Percentiles rank a stretch among this genome's conserved stretches.
These are phyloP conservation scores for Portunus trituberculatus DNA, from an alignment of 1,140 invertebrate genomes.

Conservation along the genomic window DNA sequence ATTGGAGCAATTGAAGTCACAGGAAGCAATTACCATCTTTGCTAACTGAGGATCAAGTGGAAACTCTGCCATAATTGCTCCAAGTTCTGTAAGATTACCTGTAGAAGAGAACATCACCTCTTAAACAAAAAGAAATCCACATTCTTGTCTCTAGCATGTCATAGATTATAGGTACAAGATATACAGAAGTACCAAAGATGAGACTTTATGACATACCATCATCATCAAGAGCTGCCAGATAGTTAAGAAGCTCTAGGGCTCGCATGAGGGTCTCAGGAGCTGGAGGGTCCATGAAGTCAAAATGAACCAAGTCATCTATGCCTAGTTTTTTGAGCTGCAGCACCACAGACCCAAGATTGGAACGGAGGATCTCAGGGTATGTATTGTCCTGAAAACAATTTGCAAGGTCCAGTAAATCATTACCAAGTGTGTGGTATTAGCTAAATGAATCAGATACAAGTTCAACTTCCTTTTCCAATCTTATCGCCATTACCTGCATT, in stretches of 20 bases:
- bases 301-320: slow-evolving; percentile 99
- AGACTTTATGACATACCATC: slow-evolving; percentile 83
- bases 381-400: slow-evolving; percentile 89
- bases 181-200: not conserved
- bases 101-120: not conserved
- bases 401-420: not conserved
- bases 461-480: too few species aligned
- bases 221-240: slow-evolving; percentile 97
- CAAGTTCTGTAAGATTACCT: slow-evolving; percentile 95
- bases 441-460: too few species aligned
- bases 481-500: slow-evolving; percentile 88
- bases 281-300: slow-evolving; percentile 99
- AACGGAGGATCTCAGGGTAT: slow-evolving; percentile 98
- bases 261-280: slow-evolving; percentile 99
- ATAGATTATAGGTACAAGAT: not conserved
- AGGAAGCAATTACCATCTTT: slow-evolving; percentile 95
- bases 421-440: too few species aligned
- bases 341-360: slow-evolving; percentile 98
- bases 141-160: not conserved
- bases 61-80: slow-evolving; percentile 99
- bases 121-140: not conserved
- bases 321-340: slow-evolving; percentile 99
- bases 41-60: slow-evolving; percentile 99
- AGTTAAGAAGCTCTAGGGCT: slow-evolving; percentile 98
- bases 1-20: slow-evolving; percentile 99